Conservation (phyloP, 2,797 vertebrate genomes). For the Notolabrus celidotus region DNA sequence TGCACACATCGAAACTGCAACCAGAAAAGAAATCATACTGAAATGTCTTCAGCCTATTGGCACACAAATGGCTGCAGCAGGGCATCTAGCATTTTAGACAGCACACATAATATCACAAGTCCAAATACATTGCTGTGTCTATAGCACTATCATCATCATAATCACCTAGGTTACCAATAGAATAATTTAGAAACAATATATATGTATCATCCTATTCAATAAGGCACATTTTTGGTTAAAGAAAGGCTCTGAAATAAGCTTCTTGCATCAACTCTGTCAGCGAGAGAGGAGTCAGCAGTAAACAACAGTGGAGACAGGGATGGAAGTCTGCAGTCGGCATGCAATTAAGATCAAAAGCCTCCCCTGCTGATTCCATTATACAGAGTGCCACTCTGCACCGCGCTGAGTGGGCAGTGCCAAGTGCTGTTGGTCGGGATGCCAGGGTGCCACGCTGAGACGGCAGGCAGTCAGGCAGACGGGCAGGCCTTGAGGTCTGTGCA, state of each 20-base stretch:
- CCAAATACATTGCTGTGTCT: slow-evolving; percentile 86
- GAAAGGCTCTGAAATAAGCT: slow-evolving; percentile 87
- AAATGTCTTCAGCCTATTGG: slow-evolving; percentile 83
- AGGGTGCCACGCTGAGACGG: slow-evolving; percentile 75
- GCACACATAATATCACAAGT: slow-evolving; percentile 84
- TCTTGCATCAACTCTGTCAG: slow-evolving; percentile 79
- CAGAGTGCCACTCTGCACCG: slow-evolving; percentile 79
- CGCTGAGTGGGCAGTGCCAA: slow-evolving; percentile 81
- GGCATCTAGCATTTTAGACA: slow-evolving; percentile 80
- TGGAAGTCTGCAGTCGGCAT: slow-evolving; percentile 80
- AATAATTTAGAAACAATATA: slow-evolving; percentile 81
- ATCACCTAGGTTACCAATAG: slow-evolving; percentile 76
- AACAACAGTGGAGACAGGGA: slow-evolving; percentile 75
- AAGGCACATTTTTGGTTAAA: slow-evolving; percentile 89
- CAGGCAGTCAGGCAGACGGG: slow-evolving; percentile 61
- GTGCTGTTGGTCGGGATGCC: slow-evolving; percentile 78
- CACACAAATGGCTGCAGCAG: slow-evolving; percentile 82
- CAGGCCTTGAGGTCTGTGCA: slow-evolving; percentile 73
- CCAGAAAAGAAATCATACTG: slow-evolving; percentile 74
- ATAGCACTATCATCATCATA: slow-evolving; percentile 82
- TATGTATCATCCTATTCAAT: slow-evolving; percentile 78
- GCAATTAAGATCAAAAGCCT: slow-evolving; percentile 86
- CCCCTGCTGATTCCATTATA: slow-evolving; percentile 84
- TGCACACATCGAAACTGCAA: slow-evolving; percentile 78
- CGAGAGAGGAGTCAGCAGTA: slow-evolving; percentile 74